Evolutionary conservation across 2,888 invertebrate genomes (phyloP).

Genomic region (Asteroscopus sphinx): DNA sequence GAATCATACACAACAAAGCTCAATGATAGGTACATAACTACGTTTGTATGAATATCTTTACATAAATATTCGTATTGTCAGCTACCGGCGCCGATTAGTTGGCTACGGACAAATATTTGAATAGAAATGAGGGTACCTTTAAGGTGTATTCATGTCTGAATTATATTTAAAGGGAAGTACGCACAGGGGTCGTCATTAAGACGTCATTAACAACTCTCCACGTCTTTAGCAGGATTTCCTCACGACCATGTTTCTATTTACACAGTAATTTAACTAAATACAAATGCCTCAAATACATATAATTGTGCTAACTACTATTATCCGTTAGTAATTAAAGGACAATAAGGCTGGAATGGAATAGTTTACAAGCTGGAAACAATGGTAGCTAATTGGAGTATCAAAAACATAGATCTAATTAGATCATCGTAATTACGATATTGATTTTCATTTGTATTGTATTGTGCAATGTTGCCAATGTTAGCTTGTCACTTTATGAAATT

Average conservation of each 20-base stretch:
- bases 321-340: conserved; percentile 16
- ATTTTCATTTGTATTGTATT: conserved; percentile 24
- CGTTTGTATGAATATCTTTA: neutral
- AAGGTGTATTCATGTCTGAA: conserved; percentile 45
- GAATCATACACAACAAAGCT: conserved; percentile 9
- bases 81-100: conserved; percentile 28
- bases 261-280: conserved; percentile 57
- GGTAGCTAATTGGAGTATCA: conserved; percentile 22
- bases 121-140: conserved; percentile 43
- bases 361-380: conserved; percentile 22
- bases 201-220: conserved; percentile 70
- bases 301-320: conserved; percentile 16
- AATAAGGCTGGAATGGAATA: conserved; percentile 14
- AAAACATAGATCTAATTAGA: conserved; percentile 7
- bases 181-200: conserved; percentile 65
- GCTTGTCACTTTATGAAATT: too few species aligned
- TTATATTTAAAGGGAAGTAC: conserved; percentile 48
- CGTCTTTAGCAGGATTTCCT: conserved; percentile 67
- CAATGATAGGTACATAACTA: neutral
- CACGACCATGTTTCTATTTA: conserved; percentile 42
- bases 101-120: conserved; percentile 43
- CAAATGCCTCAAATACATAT: conserved; percentile 34
- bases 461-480: conserved; percentile 2
- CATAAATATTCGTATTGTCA: conserved; percentile 22
- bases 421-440: conserved; percentile 26